Conservation (phyloP, 2,113 vertebrate genomes). For the Eretmochelys imbricata region DNA sequence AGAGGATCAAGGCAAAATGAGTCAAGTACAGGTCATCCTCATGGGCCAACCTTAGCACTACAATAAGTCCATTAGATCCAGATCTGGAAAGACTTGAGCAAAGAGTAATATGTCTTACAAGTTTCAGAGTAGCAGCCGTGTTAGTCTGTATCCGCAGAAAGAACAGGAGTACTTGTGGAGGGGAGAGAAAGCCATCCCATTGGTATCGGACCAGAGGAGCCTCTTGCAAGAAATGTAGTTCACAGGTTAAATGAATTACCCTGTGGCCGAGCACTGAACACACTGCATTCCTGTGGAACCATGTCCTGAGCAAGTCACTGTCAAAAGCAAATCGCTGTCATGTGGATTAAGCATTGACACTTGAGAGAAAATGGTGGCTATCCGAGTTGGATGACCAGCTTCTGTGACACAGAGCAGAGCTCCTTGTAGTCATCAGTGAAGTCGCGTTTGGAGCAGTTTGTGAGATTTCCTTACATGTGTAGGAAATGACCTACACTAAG, state of each 20-base stretch:
- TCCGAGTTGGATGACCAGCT: neutral
- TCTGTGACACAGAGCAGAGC: neutral
- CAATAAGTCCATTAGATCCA: neutral
- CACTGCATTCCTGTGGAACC: neutral
- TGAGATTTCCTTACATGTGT: neutral
- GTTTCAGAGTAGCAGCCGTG: too few relatives aligned
- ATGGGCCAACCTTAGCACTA: too few relatives aligned
- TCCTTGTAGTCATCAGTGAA: neutral
- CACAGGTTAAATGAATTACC: too few relatives aligned
- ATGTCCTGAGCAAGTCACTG: neutral
- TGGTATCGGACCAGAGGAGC: neutral
- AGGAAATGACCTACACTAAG: neutral
- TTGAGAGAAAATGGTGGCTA: neutral
- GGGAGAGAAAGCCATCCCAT: neutral
- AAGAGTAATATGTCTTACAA: neutral
- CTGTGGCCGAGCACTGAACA: neutral
- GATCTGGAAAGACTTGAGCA: neutral
- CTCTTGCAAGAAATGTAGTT: neutral
- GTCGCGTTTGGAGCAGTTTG: neutral
- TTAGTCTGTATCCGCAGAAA: too few relatives aligned
- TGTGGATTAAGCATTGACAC: slow-evolving; percentile 8
- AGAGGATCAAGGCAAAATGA: neutral
- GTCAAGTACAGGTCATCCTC: neutral
- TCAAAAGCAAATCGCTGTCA: slow-evolving; percentile 8
- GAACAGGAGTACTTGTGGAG: too few relatives aligned